Evolutionary conservation across 2,797 vertebrate genomes (phyloP), one percentile per base, ranked within the genome.

Genomic region (Garrulus glandarius): DNA sequence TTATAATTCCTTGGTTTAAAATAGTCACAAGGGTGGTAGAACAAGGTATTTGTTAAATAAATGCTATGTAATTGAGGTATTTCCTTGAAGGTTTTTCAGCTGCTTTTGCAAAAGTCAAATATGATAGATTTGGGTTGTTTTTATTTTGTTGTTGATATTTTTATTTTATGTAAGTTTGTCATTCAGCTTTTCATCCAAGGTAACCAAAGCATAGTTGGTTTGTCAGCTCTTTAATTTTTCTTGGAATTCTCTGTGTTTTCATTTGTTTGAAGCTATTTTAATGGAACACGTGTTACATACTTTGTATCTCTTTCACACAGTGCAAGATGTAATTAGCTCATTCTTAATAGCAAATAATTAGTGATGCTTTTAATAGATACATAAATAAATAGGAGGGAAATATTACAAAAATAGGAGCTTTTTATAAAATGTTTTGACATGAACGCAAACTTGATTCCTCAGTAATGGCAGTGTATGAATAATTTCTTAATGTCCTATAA

Each of bases 261-360:
- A 24, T 91, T 77, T 93, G 44, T 91, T 94, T 95, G 50, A 36
- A 59, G 24, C 6, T 85, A 16, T 60, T 89, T n/a, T 55, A 81
- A 78, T n/a, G 34, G 84, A 85, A 56, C 9, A 17, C 10, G 9
- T 80, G 24, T 84, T 81, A 41, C 1, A 8, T 55, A 57, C 46
- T 95, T 46, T 57, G 6, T 68, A 70, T 83, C 49, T 90, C 59
- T 82, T 63, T 70, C 56, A 82, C 0, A 9, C n/a, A 36, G 41
- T 65, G 37, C 57, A 84, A 75, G 52, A 64, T 79, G 55, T 91
- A 91, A 94, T 96, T 94, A 96, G 44, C 9, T 91, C 13, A 34
- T 69, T 87, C 77, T 93, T 95, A 91, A 80, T 52, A 90, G 46
- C 49, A 86, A 84, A 82, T 83, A 92, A 94, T 95, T 95, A 95